Base-by-base conservation (phyloP, 2,113 vertebrate species). In the Lepus americanus region DNA sequence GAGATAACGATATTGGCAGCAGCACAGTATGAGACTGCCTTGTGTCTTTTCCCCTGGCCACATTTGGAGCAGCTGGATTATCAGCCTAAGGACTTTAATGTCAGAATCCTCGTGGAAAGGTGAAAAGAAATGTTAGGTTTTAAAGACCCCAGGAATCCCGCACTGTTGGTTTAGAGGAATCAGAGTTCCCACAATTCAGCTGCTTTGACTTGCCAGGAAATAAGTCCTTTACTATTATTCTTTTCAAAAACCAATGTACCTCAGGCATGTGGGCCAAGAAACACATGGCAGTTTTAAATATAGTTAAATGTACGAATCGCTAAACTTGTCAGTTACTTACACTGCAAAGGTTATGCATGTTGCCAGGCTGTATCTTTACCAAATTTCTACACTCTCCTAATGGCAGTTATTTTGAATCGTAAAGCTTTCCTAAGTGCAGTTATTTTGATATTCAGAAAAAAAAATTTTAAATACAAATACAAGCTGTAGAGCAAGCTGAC, bases 221-320 rank as follows among this genome's bases (percentile, higher is more conserved):
- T 29, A 67, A n/a, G 9, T 70, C 3, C 20, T 93, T 89, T 53
- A 59, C 74, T 72, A 51, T 78, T 59, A 76, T n/a, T 16, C 36
- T 73, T 93, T 84, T 85, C n/a, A 88, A 74, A n/a, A 88, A 63
- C 20, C 77, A 85, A 55, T 72, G 5, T 76, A 36, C 9, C 81
- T 72, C 36, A n/a, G n/a, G 63, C 9, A 49, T 5, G 16, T 70
- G 25, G 31, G 36, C 17, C 1, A 11, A 80, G 63, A 87, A 88
- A 78, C 29, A 55, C 39, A 53, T 29, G 78, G 55, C 4, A 55
- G 49, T 81, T 73, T 90, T 59, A 95, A 82, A 74, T 83, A 53
- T 12, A 94, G 61, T 66, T 67, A 31, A 69, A 39, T 73, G 31
- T 31, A 83, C 87, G 82, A 78, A 89, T 87, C 79, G 70, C 36